phyloP scores from a whole-genome alignment of 2,888 invertebrate genomes.

The Pollenia angustigena region DNA sequence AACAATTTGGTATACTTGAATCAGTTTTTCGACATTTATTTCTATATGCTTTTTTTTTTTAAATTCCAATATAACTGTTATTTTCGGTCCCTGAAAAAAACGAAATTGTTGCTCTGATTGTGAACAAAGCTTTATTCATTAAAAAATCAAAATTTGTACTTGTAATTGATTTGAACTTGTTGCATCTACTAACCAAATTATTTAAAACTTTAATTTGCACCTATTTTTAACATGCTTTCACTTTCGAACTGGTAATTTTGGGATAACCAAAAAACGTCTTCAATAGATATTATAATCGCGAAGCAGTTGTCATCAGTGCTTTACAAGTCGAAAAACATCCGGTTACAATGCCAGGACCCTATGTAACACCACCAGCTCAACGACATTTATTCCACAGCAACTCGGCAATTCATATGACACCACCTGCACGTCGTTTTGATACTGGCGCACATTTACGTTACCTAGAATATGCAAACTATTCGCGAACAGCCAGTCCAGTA shows the following conservation, averaged over 20 bases:
- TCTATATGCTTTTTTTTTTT: no score
- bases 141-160: background rate
- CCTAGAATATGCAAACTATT: conserved; percentile 73
- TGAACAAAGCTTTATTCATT: no score
- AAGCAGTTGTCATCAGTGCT: conserved; percentile 96
- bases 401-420: conserved; percentile 88
- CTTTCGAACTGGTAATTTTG: conserved; percentile 46
- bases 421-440: conserved; percentile 87
- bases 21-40: no score
- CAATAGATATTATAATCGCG: conserved; percentile 94
- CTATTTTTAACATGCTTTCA: conserved; percentile 75
- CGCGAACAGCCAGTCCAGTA: conserved; percentile 85
- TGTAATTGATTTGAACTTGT: background rate
- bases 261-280: conserved; percentile 27
- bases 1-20: no score
- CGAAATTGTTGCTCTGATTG: no score
- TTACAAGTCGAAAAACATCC: conserved; percentile 97
- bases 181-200: background rate
- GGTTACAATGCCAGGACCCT: conserved; percentile 93
- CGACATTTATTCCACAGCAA: conserved; percentile 86
- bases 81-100: no score
- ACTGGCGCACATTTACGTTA: conserved; percentile 78
- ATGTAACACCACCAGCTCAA: conserved; percentile 89
- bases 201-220: conserved; percentile 45
- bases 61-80: no score